Conservation (phyloP, 1,140 invertebrate genomes). For the Brachionus calyciflorus region DNA sequence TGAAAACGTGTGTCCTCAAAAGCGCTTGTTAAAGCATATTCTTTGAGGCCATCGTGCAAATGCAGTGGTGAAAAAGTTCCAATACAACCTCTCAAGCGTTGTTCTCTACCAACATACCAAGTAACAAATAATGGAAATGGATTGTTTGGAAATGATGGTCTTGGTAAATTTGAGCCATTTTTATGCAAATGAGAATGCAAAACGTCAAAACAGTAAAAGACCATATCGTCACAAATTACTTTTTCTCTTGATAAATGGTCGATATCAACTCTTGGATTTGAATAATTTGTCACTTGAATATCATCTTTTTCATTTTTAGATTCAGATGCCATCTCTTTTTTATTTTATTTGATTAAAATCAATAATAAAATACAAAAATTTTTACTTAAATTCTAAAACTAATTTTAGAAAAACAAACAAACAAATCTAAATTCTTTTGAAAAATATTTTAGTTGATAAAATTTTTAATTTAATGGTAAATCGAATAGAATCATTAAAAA, state of each 20-base stretch:
- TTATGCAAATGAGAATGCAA: conserved; percentile 33
- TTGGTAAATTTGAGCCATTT: neutral
- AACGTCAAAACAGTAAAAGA: conserved; percentile 47
- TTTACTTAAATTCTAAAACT: neutral
- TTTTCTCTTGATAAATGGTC: neutral
- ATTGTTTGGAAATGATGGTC: conserved; percentile 1
- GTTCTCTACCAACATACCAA: conserved; percentile 94
- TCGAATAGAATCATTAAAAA: too few relatives aligned
- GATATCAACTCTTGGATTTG: conserved; percentile 2
- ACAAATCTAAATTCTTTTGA: too few relatives aligned
- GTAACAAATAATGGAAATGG: conserved; percentile 86
- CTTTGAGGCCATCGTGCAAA: conserved; percentile 82
- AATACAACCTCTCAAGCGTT: conserved; percentile 62
- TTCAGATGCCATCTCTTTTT: conserved; percentile 17
- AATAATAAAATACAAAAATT: too few relatives aligned
- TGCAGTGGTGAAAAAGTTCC: conserved; percentile 73
- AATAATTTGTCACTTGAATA: neutral
- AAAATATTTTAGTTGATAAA: too few relatives aligned
- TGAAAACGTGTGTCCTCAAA: conserved; percentile 94
- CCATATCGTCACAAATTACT: conserved; percentile 43
- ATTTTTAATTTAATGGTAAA: too few relatives aligned
- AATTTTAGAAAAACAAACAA: too few relatives aligned
- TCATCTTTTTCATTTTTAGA: neutral
- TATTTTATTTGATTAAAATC: too few relatives aligned
- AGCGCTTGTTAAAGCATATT: conserved; percentile 95